These are phyloP conservation scores for Carterocephalus palaemon DNA, from an alignment of 2,888 invertebrate genomes.

Conservation along the genomic window DNA sequence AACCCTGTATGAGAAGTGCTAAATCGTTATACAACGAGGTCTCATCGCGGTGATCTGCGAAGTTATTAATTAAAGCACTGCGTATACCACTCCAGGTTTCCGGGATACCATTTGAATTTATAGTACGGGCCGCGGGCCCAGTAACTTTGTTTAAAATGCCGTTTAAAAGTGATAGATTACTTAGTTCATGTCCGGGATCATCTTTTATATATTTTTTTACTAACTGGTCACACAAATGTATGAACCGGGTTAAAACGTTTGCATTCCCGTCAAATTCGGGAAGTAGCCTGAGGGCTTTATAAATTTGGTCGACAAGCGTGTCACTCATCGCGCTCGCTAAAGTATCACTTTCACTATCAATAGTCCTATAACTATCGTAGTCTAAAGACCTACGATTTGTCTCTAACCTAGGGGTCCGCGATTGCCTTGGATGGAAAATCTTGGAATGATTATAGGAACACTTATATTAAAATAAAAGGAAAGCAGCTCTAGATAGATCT, in stretches of 20 bases:
- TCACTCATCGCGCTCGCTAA: no score
- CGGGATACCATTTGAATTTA: constrained; percentile 35
- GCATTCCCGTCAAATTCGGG: constrained; percentile 9
- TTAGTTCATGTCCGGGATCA: constrained; percentile 3
- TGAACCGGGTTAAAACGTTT: constrained; percentile 1
- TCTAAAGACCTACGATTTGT: constrained; percentile 6
- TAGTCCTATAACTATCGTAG: constrained; percentile 2
- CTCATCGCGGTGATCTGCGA: no score
- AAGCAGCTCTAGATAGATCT: constrained; percentile 12
- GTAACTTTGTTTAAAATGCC: constrained; percentile 28
- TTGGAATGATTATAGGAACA: constrained; percentile 8
- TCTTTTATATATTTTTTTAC: constrained; percentile 3
- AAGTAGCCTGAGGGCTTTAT: constrained; percentile 4
- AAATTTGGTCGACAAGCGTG: constrained; percentile 4
- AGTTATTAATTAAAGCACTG: no score
- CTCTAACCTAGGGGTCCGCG: constrained; percentile 10
- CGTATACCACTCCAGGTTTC: no score
- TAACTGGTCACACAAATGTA: constrained; percentile 8
- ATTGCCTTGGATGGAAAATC: constrained; percentile 17
- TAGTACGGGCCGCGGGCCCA: constrained; percentile 31
- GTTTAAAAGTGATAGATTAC: constrained; percentile 21
- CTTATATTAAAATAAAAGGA: constrained; percentile 6
- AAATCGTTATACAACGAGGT: no score
- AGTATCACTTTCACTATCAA: no score
- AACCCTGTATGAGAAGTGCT: no score